Evolutionary conservation across 2,113 vertebrate species (phyloP), one percentile per base, ranked within the genome.

Genomic region (Turnix velox): DNA sequence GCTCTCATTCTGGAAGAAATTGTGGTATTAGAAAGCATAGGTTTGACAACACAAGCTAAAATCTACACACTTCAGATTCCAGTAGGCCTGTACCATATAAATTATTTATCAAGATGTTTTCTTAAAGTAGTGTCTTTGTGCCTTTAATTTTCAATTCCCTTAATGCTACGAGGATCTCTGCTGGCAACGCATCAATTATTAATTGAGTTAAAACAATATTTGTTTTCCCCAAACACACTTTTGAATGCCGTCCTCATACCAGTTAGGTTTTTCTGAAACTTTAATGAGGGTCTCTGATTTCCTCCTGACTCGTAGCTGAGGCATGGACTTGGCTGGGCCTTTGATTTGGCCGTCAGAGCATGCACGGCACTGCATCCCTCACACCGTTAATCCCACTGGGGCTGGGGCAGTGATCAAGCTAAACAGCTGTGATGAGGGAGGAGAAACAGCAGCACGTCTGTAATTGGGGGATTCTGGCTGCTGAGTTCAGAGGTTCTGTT

Each of bases 121-220:
- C 96, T 95, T 89, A 97, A 96, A 97, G 85, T 89, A 96, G 90
- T 89, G 90, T 91, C 96, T 97, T 96, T 88, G 93, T 94, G 95
- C 93, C 95, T 97, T 94, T 97, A 96, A 97, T 97, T 97, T 98
- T 97, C 97, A 97, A 97, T 97, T 97, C 97, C 91, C 96, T 95
- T 93, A 96, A 96, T 95, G 90, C 96, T 65, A 51, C 83, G 88
- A 92, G 76, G 93, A 96, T 97, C 97, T 97, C 96, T 95, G 87
- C 95, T 96, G 95, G 97, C 96, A 97, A 94, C 18, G 3, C 73
- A 96, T 98, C 94, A 96, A 98, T 98, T 98, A 98, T 98, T 98
- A 96, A 98, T 93, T 93, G 73, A 93, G 93, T 97, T 97, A 97
- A 97, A 98, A 96, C 95, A 97, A 94, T 97, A 97, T 97, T 98